These are phyloP conservation scores for Microplitis demolitor DNA, from an alignment of 1,140 invertebrate genomes.

Conservation along the genomic window DNA sequence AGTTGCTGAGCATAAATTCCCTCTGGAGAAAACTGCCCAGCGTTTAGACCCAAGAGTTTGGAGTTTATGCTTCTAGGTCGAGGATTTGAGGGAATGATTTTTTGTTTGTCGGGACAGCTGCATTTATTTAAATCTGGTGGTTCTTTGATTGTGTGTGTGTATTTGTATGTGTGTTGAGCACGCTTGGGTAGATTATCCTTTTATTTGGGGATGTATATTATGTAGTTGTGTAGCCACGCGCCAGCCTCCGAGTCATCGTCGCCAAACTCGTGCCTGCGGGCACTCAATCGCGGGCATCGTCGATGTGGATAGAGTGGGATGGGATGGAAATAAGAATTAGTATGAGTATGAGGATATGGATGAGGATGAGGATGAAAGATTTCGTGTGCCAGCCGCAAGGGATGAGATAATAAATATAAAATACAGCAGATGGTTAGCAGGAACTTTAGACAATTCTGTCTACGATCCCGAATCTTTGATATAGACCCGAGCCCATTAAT, in stretches of 20 bases:
- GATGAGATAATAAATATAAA: conserved; percentile 26
- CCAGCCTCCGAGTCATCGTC: conserved; percentile 10
- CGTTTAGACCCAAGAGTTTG: too few species aligned
- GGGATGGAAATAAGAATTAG: background rate
- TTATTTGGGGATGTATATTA: background rate
- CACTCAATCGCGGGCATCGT: background rate
- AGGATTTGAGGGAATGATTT: too few species aligned
- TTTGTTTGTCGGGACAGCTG: too few species aligned
- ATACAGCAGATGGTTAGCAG: conserved; percentile 23
- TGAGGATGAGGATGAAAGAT: background rate
- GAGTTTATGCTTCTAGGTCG: too few species aligned
- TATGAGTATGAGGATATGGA: background rate
- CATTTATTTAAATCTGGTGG: too few species aligned
- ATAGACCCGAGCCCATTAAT: background rate
- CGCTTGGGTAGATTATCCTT: too few species aligned
- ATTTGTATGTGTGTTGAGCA: too few species aligned
- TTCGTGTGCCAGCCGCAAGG: background rate
- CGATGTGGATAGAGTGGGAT: background rate
- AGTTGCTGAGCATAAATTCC: too few species aligned
- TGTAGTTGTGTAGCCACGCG: conserved; percentile 5
- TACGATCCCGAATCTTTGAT: background rate
- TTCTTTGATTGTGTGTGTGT: too few species aligned
- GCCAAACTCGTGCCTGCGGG: background rate
- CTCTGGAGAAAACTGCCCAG: too few species aligned
- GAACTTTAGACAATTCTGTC: background rate